phyloP scores from a whole-genome alignment of 2,888 invertebrate genomes.

The Cepaea hortensis region DNA sequence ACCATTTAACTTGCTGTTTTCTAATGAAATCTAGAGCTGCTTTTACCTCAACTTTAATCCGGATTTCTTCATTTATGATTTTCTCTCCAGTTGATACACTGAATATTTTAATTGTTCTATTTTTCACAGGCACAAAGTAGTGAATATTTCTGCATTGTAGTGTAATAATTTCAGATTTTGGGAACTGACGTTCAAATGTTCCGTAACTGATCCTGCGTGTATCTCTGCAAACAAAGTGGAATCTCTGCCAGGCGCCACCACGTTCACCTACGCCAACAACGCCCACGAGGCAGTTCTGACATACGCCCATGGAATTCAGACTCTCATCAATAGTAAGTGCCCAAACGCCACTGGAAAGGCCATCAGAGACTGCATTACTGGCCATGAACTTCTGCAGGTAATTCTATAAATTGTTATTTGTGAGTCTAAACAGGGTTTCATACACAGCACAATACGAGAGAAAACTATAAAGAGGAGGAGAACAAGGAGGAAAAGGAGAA shows the following conservation, averaged over 20 bases:
- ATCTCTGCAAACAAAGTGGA: not conserved
- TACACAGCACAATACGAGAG: not conserved
- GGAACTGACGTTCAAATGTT: constrained; percentile 61
- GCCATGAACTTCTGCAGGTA: constrained; percentile 35
- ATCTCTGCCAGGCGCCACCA: not conserved
- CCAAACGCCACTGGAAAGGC: not conserved
- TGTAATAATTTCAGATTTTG: constrained; percentile 52
- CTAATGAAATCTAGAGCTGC: too few species aligned
- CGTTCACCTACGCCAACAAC: not conserved
- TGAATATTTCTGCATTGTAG: too few species aligned
- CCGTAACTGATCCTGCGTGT: constrained; percentile 47
- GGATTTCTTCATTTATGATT: too few species aligned
- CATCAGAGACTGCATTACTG: constrained; percentile 45
- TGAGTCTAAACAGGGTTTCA: not conserved
- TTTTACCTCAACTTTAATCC: too few species aligned
- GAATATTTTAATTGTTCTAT: too few species aligned
- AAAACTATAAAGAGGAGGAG: not conserved
- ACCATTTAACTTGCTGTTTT: too few species aligned
- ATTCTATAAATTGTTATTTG: not conserved
- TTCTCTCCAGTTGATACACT: too few species aligned
- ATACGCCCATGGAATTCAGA: constrained; percentile 44
- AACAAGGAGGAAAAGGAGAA: not conserved
- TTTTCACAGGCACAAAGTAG: too few species aligned
- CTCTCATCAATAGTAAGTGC: constrained; percentile 26
- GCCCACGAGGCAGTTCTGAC: constrained; percentile 35